Conservation (phyloP, 1,140 invertebrate genomes). For the Grapholita molesta region DNA sequence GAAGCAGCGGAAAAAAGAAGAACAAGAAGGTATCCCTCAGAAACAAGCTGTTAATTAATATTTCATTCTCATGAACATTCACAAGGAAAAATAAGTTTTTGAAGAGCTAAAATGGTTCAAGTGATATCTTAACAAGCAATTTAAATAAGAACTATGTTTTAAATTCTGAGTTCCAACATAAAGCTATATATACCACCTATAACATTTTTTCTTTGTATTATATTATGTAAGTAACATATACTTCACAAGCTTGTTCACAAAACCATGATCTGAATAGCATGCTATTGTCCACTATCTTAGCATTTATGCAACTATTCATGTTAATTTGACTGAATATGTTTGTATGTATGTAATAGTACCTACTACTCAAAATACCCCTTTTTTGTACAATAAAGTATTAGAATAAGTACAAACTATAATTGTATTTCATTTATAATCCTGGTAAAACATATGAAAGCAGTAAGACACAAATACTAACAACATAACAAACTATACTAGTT, state of each 20-base stretch:
- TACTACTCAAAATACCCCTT: conserved; percentile 39
- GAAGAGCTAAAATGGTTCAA: conserved; percentile 47
- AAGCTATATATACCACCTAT: neutral
- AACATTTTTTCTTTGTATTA: conserved; percentile 4
- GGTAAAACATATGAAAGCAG: too few relatives aligned
- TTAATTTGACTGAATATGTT: conserved; percentile 65
- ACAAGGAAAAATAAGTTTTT: conserved; percentile 41
- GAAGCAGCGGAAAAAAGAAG: conserved; percentile 86
- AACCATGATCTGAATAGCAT: conserved; percentile 31
- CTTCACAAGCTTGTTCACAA: neutral
- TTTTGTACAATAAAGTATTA: conserved; percentile 67
- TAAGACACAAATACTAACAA: too few relatives aligned
- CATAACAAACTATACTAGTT: too few relatives aligned
- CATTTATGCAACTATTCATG: conserved; percentile 61
- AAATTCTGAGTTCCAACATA: conserved; percentile 2
- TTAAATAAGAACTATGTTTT: conserved; percentile 22
- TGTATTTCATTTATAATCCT: neutral
- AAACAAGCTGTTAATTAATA: conserved; percentile 77
- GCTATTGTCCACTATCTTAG: conserved; percentile 37
- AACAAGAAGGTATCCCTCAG: conserved; percentile 52
- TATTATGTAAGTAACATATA: neutral
- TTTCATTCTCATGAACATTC: conserved; percentile 32
- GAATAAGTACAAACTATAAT: conserved; percentile 30
- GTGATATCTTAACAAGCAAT: conserved; percentile 35
- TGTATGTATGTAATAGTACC: conserved; percentile 53